phyloP scores from a whole-genome alignment of 2,888 invertebrate species.

The Colostygia pectinataria region DNA sequence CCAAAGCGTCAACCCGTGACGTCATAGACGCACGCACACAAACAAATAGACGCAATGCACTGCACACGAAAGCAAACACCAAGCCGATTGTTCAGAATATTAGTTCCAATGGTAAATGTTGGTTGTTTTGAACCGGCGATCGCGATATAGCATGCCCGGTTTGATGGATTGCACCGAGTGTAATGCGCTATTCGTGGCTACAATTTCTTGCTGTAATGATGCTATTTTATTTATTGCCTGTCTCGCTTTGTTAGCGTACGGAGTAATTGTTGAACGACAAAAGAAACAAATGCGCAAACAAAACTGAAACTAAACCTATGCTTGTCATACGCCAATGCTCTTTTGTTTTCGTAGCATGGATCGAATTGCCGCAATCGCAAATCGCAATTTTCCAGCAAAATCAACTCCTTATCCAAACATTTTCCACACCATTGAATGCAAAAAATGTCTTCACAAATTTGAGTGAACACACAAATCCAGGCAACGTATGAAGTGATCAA shows the following conservation, averaged over 20 bases:
- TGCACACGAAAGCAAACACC: slow-evolving; percentile 51
- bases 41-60: slow-evolving; percentile 47
- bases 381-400: slow-evolving; percentile 6
- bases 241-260: slow-evolving; percentile 20
- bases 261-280: slow-evolving; percentile 23
- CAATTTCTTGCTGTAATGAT: slow-evolving; percentile 31
- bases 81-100: slow-evolving; percentile 63
- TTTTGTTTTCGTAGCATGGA: slow-evolving; percentile 8
- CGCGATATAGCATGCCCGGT: slow-evolving; percentile 61
- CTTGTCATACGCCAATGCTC: slow-evolving; percentile 3
- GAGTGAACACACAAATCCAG: slow-evolving; percentile 13
- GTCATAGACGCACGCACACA: slow-evolving; percentile 50
- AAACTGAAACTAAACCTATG: slow-evolving; percentile 8
- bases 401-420: slow-evolving; percentile 15
- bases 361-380: slow-evolving; percentile 6
- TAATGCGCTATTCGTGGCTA: slow-evolving; percentile 44
- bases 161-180: slow-evolving; percentile 63
- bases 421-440: slow-evolving; percentile 14
- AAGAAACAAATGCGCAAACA: slow-evolving; percentile 15
- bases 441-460: slow-evolving; percentile 16
- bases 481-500: slow-evolving; percentile 23
- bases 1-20: slow-evolving; percentile 38
- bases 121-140: slow-evolving; percentile 46
- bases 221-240: slow-evolving; percentile 27
- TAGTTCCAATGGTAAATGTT: slow-evolving; percentile 65